These are phyloP conservation scores for Chrysolina haemoptera DNA, from an alignment of 2,888 invertebrate species.

Conservation along the genomic window DNA sequence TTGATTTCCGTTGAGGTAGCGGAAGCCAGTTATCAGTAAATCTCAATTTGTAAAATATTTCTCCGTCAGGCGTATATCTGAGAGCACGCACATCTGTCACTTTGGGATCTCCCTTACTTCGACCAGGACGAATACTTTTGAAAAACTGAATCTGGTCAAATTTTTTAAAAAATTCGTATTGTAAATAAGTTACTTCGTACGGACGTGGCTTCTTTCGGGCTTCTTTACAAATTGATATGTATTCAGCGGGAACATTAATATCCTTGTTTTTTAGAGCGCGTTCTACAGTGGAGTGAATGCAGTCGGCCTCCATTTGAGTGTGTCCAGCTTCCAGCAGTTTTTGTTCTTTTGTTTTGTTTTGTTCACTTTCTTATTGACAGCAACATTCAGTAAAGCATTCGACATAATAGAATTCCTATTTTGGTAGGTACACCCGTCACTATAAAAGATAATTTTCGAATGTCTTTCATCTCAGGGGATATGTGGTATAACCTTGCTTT, in stretches of 20 bases:
- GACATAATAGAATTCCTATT: neutral
- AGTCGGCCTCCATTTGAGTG: slow-evolving; percentile 3
- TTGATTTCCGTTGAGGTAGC: no score
- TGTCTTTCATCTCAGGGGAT: neutral
- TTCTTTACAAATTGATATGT: neutral
- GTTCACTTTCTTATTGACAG: neutral
- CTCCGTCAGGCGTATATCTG: no score
- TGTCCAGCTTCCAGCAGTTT: neutral
- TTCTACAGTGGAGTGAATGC: slow-evolving; percentile 1
- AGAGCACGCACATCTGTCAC: no score
- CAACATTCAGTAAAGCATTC: slow-evolving; percentile 1
- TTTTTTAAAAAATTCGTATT: neutral
- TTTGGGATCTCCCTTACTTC: no score
- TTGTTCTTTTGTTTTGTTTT: no score
- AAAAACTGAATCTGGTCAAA: no score
- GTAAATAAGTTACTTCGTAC: neutral
- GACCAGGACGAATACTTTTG: no score
- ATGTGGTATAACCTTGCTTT: slow-evolving; percentile 7
- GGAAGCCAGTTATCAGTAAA: no score
- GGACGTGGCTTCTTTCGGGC: neutral
- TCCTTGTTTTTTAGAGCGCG: neutral
- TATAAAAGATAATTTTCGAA: neutral
- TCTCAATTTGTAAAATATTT: no score
- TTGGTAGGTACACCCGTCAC: no score
- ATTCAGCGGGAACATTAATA: slow-evolving; percentile 9